phyloP scores from a whole-genome alignment of 2,113 vertebrate species.

The Eptesicus fuscus region DNA sequence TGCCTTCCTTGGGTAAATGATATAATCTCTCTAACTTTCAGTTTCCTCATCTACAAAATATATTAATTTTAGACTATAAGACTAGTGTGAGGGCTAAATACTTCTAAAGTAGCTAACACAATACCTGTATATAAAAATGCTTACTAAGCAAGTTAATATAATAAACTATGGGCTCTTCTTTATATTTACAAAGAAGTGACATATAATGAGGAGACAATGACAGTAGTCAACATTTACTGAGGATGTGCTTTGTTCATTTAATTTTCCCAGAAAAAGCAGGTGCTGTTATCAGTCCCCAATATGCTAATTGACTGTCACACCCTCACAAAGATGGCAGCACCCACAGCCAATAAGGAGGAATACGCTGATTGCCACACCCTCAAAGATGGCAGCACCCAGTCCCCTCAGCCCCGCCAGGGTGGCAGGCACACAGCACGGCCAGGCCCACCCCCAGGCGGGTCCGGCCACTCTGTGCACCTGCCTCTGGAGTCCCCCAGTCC shows the following conservation, averaged over 20 bases:
- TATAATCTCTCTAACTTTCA: background rate
- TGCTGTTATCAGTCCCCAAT: background rate
- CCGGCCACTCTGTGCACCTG: no score
- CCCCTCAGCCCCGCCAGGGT: no score
- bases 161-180: background rate
- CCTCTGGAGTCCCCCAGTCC: no score
- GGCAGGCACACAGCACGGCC: no score
- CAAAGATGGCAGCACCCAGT: no score
- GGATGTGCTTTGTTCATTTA: background rate
- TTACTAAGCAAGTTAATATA: slow-evolving; percentile 5
- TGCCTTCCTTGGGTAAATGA: background rate
- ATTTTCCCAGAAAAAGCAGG: background rate
- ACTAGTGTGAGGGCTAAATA: background rate
- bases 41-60: background rate
- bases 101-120: background rate
- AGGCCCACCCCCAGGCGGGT: no score
- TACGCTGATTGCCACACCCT: no score
- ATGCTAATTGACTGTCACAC: no score
- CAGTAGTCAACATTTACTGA: background rate
- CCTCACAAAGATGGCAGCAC: no score
- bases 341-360: no score
- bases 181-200: background rate
- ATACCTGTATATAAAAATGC: background rate
- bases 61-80: background rate
- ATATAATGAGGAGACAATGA: background rate